phyloP scores from a whole-genome alignment of 2,797 vertebrate species.

The Catostomus latipinnis region DNA sequence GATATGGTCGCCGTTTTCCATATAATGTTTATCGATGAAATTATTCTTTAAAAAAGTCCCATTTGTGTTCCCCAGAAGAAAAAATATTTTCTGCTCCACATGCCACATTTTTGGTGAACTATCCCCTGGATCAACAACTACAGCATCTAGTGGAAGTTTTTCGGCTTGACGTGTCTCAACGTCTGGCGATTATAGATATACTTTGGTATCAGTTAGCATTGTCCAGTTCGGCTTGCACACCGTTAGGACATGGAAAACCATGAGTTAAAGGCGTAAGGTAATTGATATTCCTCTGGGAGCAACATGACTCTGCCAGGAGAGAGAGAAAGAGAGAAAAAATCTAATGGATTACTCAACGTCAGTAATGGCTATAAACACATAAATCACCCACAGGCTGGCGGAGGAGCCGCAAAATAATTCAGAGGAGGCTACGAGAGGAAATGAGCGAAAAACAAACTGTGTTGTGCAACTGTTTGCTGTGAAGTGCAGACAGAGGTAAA shows the following conservation, averaged over 20 bases:
- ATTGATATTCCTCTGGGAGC: constrained; percentile 78
- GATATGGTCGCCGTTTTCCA: too few species aligned
- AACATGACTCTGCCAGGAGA: constrained; percentile 49
- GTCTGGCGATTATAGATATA: too few species aligned
- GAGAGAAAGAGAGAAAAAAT: constrained; percentile 27
- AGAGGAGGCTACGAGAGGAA: constrained; percentile 59
- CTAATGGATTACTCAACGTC: constrained; percentile 82
- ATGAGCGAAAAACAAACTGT: constrained; percentile 20
- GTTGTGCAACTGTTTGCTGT: background rate
- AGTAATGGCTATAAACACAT: constrained; percentile 84
- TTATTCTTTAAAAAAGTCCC: too few species aligned
- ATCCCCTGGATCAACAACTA: too few species aligned
- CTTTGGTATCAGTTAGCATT: too few species aligned
- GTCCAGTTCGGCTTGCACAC: background rate
- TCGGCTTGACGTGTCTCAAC: too few species aligned
- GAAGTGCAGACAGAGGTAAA: constrained; percentile 11
- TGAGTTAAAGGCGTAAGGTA: constrained; percentile 66
- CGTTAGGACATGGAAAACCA: background rate
- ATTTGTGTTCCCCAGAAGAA: too few species aligned
- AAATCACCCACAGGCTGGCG: constrained; percentile 73
- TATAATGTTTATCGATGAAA: too few species aligned
- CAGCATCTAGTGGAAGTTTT: too few species aligned
- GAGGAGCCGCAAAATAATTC: constrained; percentile 73
- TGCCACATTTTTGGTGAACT: too few species aligned
- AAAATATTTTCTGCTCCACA: too few species aligned